Conservation (phyloP, 1,140 invertebrate genomes). For the Oryctes rhinoceros region DNA sequence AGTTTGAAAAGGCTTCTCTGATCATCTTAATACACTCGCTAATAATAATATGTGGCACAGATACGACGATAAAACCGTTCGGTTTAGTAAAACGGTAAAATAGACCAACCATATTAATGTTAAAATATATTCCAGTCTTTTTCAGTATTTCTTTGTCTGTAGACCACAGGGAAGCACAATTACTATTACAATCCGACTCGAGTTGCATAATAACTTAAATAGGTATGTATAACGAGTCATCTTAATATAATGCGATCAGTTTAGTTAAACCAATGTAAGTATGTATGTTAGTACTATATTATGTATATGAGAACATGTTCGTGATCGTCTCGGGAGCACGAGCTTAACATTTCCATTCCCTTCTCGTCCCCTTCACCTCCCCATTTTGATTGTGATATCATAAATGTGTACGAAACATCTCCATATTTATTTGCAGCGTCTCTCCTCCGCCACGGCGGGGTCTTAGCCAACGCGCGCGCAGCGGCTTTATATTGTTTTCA, state of each 20-base stretch:
- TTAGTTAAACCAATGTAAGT: conserved; percentile 1
- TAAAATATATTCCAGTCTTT: too few species aligned
- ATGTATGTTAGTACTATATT: conserved; percentile 27
- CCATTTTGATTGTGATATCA: conserved; percentile 16
- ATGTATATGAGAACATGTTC: conserved; percentile 33
- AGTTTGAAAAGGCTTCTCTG: too few species aligned
- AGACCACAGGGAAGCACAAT: conserved; percentile 16
- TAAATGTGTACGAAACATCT: conserved; percentile 16
- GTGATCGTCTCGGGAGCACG: conserved; percentile 14
- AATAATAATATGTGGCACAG: too few species aligned
- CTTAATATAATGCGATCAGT: neutral
- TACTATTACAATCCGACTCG: neutral
- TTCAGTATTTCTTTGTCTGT: conserved; percentile 3
- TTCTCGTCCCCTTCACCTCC: neutral
- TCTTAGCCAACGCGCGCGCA: neutral
- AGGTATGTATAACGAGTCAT: neutral
- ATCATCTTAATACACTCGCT: too few species aligned
- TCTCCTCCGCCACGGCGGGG: neutral
- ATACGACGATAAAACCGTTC: too few species aligned
- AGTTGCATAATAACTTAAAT: conserved; percentile 31
- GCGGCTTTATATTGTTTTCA: conserved; percentile 15
- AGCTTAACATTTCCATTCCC: conserved; percentile 14
- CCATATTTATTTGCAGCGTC: neutral
- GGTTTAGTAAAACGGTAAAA: too few species aligned
- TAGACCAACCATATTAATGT: too few species aligned